phyloP scores from a whole-genome alignment of 1,140 invertebrate genomes.

The Ctenoplectra terminalis region DNA sequence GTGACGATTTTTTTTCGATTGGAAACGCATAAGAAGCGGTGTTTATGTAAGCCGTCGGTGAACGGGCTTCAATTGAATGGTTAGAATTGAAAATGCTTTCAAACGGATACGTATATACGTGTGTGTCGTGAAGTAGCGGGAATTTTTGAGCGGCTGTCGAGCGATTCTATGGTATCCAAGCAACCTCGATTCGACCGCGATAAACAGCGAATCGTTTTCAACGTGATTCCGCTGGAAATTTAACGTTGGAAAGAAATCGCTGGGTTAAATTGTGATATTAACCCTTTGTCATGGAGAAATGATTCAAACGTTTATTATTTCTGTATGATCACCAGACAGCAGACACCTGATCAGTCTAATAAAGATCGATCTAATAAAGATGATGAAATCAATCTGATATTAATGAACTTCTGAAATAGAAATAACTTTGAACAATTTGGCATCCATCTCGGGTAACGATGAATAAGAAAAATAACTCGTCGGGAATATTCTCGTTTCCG shows the following conservation, averaged over 20 bases:
- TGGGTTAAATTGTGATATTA: neutral
- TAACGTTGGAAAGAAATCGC: too few relatives aligned
- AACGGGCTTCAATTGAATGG: slow-evolving; percentile 1
- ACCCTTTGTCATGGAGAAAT: neutral
- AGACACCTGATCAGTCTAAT: too few relatives aligned
- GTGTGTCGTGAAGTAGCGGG: neutral
- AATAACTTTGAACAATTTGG: too few relatives aligned
- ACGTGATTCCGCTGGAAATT: neutral
- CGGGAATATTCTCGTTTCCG: too few relatives aligned
- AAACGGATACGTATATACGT: neutral
- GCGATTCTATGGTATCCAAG: neutral
- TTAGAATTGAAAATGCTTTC: slow-evolving; percentile 24
- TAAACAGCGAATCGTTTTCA: neutral
- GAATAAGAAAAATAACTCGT: too few relatives aligned
- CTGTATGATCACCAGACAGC: too few relatives aligned
- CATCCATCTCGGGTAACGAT: too few relatives aligned
- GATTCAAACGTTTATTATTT: too few relatives aligned
- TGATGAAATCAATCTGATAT: too few relatives aligned
- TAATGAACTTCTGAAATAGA: too few relatives aligned
- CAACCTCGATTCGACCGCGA: neutral
- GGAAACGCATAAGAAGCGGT: slow-evolving; percentile 5
- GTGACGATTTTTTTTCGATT: slow-evolving; percentile 19
- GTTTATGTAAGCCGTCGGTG: slow-evolving; percentile 16
- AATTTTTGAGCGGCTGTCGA: slow-evolving; percentile 28
- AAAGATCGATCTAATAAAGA: too few relatives aligned